Percentiles rank a stretch among this genome's conserved stretches.
phyloP scores from a whole-genome alignment of 1,140 invertebrate species.

The Tigriopus japonicus region DNA sequence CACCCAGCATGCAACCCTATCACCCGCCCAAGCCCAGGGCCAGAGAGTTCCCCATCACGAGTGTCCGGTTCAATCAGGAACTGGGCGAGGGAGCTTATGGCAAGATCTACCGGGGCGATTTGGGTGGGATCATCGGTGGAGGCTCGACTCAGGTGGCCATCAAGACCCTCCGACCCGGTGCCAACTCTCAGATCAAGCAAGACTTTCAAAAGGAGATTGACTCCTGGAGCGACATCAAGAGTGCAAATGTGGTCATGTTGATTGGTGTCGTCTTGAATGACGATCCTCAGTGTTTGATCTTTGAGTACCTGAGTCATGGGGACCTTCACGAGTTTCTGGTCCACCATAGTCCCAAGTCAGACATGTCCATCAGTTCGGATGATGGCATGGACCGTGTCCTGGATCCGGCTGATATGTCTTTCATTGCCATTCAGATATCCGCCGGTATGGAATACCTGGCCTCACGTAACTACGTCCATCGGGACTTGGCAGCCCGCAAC shows the following conservation, averaged over 20 bases:
- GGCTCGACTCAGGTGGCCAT: conserved; percentile 53
- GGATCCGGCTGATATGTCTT: conserved; percentile 56
- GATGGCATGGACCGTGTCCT: conserved; percentile 44
- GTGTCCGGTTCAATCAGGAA: conserved; percentile 77
- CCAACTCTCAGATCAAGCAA: conserved; percentile 67
- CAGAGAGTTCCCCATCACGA: conserved; percentile 41
- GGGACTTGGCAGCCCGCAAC: conserved; percentile 88
- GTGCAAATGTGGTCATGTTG: conserved; percentile 88
- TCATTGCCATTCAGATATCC: conserved; percentile 75
- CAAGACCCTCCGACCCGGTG: conserved; percentile 83
- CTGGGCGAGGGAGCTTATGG: conserved; percentile 91
- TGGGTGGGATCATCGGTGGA: conserved; percentile 33
- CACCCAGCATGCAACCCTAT: neutral
- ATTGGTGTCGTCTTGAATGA: conserved; percentile 75
- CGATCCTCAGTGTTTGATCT: conserved; percentile 84
- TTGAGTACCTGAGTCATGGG: conserved; percentile 84
- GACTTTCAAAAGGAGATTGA: conserved; percentile 75
- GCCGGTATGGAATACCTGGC: conserved; percentile 91
- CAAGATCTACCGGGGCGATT: conserved; percentile 65
- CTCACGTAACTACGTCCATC: conserved; percentile 85
- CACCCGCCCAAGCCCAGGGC: conserved; percentile 20
- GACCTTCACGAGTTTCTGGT: conserved; percentile 88
- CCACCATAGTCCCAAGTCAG: conserved; percentile 55
- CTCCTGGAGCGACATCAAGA: conserved; percentile 74
- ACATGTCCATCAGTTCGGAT: conserved; percentile 31